These are phyloP conservation scores for Peribatodes rhomboidaria DNA, from an alignment of 2,888 invertebrate genomes.

Conservation along the genomic window DNA sequence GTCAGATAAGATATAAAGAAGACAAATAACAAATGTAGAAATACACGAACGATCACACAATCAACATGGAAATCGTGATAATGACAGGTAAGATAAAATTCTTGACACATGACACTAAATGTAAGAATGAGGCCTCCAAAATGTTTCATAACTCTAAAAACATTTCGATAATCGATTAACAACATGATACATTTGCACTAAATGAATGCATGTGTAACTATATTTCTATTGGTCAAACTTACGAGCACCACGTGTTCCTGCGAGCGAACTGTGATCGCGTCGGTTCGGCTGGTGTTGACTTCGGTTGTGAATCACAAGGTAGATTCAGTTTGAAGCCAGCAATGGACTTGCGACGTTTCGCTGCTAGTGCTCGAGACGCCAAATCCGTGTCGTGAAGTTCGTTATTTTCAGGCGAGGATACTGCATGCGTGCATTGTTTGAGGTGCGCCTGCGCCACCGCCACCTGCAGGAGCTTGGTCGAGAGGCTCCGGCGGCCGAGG, in stretches of 20 bases:
- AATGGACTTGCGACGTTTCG: constrained; percentile 81
- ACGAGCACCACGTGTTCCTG: constrained; percentile 86
- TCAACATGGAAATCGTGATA: constrained; percentile 56
- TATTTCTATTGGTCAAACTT: constrained; percentile 58
- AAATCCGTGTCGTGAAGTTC: constrained; percentile 68
- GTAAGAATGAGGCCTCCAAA: constrained; percentile 24
- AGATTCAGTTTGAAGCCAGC: constrained; percentile 77
- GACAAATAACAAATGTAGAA: constrained; percentile 51
- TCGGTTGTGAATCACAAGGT: constrained; percentile 67
- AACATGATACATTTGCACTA: not conserved
- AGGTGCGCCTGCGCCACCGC: constrained; percentile 84
- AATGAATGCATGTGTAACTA: constrained; percentile 7
- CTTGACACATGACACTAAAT: constrained; percentile 55
- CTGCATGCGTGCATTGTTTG: constrained; percentile 72
- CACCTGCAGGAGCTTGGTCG: constrained; percentile 80
- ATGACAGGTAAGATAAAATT: constrained; percentile 62
- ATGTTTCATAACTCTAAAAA: constrained; percentile 35
- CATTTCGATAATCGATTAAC: not conserved
- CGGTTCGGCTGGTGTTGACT: constrained; percentile 63
- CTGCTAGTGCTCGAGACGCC: constrained; percentile 78
- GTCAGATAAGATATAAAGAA: constrained; percentile 47
- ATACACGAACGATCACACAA: constrained; percentile 58
- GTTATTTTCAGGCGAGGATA: constrained; percentile 65
- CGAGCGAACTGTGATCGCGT: constrained; percentile 71
- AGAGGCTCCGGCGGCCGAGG: constrained; percentile 77